Percentiles rank a stretch among this genome's conserved stretches.
Conservation (phyloP, 2,888 invertebrate species). For the Caenorhabditis imperialis region DNA sequence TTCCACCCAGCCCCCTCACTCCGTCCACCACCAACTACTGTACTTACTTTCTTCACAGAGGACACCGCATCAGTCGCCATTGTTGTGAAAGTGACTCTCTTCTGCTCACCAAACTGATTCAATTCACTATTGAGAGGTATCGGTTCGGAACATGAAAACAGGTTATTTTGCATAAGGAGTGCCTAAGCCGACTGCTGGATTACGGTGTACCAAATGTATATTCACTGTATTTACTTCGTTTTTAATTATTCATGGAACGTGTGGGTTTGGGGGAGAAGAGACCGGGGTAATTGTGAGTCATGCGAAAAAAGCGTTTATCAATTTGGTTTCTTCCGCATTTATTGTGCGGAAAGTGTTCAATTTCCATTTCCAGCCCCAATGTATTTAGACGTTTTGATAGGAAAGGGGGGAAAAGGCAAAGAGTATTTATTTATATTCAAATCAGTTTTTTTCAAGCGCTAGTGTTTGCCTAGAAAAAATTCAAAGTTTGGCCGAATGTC, state of each 20-base stretch:
- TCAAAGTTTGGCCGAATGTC: conserved; percentile 45
- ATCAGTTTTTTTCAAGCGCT: conserved; percentile 42
- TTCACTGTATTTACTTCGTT: conserved; percentile 28
- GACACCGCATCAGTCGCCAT: conserved; percentile 2
- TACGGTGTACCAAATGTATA: conserved; percentile 44
- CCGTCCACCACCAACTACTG: too few relatives aligned
- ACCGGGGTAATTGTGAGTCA: too few relatives aligned
- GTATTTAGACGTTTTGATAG: too few relatives aligned
- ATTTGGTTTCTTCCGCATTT: conserved; percentile 40
- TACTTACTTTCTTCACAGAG: conserved; percentile 29
- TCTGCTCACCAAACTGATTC: conserved; percentile 26
- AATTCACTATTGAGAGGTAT: conserved; percentile 47
- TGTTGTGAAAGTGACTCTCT: conserved; percentile 10
- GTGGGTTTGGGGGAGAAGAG: too few relatives aligned
- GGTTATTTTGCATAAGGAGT: conserved; percentile 51
- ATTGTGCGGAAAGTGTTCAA: conserved; percentile 42
- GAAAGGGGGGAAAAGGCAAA: too few relatives aligned
- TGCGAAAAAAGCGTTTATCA: conserved; percentile 53
- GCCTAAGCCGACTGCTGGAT: conserved; percentile 47
- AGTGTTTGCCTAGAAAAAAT: conserved; percentile 30
- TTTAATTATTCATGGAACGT: conserved; percentile 53
- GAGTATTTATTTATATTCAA: conserved; percentile 47
- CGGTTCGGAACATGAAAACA: conserved; percentile 54
- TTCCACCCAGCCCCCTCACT: too few relatives aligned
- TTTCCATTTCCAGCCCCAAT: conserved; percentile 24